These are phyloP conservation scores for Alitta virens DNA, from an alignment of 2,888 invertebrate species.

Conservation along the genomic window DNA sequence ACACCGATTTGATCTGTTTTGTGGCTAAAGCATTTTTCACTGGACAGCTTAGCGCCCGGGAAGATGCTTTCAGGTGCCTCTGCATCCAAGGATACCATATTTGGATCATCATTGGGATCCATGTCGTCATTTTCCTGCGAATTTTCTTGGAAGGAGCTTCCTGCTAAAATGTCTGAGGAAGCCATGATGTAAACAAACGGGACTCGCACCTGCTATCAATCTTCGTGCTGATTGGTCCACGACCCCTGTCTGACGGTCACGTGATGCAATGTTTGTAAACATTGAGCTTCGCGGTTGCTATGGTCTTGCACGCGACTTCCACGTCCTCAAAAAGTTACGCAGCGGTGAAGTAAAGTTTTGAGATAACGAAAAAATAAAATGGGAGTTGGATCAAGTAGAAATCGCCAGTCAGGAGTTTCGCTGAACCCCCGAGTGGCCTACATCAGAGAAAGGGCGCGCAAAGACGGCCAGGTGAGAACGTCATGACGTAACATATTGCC, in stretches of 20 bases:
- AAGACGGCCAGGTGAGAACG: conserved; percentile 14
- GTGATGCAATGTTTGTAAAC: too few relatives aligned
- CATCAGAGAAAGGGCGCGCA: conserved; percentile 1
- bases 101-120: not conserved
- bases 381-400: conserved; percentile 11
- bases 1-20: not conserved
- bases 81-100: not conserved
- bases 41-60: not conserved
- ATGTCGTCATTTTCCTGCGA: not conserved
- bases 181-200: conserved; percentile 18
- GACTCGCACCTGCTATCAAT: not conserved
- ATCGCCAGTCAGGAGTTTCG: conserved; percentile 4
- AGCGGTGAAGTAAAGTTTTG: not conserved
- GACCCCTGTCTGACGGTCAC: too few relatives aligned
- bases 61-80: not conserved
- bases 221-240: not conserved
- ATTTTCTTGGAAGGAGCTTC: conserved; percentile 6
- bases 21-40: not conserved
- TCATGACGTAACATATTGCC: not conserved
- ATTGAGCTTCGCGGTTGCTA: too few relatives aligned
- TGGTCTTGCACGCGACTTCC: too few relatives aligned
- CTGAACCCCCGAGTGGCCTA: conserved; percentile 15
- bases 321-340: too few relatives aligned
- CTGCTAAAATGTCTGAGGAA: conserved; percentile 5
- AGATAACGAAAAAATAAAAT: not conserved